phyloP scores from a whole-genome alignment of 2,888 invertebrate genomes.

The Capitulum mitella region DNA sequence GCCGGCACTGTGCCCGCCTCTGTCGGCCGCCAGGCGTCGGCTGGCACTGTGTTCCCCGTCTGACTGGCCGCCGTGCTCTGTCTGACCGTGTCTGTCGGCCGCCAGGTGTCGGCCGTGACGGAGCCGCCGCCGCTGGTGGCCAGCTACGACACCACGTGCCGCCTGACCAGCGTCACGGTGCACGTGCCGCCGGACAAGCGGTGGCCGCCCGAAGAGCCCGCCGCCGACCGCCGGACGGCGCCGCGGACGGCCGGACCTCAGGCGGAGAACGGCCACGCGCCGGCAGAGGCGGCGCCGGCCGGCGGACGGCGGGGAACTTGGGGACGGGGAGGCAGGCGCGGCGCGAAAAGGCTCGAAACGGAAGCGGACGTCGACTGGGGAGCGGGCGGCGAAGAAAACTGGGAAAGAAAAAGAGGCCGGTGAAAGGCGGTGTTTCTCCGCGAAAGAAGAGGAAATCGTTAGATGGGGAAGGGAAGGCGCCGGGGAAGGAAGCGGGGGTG shows the following conservation, averaged over 20 bases:
- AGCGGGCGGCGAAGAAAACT: background rate
- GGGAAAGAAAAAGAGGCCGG: background rate
- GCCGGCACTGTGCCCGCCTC: background rate
- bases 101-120: conserved; percentile 42
- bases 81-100: background rate
- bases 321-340: background rate
- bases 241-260: background rate
- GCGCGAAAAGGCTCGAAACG: background rate
- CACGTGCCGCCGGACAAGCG: conserved; percentile 26
- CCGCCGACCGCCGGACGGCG: background rate
- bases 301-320: background rate
- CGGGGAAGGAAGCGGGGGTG: background rate
- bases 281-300: background rate
- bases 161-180: conserved; percentile 64
- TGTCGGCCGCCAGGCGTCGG: no score
- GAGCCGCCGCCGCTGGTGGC: conserved; percentile 49
- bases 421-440: background rate
- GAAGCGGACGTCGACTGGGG: background rate
- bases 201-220: background rate
- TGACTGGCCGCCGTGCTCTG: background rate
- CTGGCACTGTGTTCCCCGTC: no score
- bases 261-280: no score
- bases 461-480: background rate
- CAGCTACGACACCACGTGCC: conserved; percentile 57
- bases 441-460: background rate